These are phyloP conservation scores for Sebastes reedi DNA, from an alignment of 2,797 vertebrate species.

Conservation along the genomic window DNA sequence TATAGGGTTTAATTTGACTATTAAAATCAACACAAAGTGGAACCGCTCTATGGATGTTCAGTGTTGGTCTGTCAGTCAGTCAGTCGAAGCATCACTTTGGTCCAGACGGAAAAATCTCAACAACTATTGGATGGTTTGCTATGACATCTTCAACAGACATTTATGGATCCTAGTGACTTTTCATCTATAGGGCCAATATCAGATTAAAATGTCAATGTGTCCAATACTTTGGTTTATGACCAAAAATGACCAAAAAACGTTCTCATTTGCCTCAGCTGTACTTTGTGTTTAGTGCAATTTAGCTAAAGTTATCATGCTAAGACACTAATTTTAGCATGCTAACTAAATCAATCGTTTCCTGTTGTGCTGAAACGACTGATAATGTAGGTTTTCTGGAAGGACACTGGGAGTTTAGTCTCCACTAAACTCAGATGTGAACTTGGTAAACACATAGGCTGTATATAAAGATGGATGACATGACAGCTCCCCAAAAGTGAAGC, in stretches of 20 bases:
- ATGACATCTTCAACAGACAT: not conserved
- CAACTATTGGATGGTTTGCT: not conserved
- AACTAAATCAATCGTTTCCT: too few relatives aligned
- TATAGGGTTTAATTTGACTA: not conserved
- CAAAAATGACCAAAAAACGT: not conserved
- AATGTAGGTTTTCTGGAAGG: too few relatives aligned
- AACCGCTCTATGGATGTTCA: not conserved
- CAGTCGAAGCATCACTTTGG: not conserved
- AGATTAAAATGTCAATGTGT: not conserved
- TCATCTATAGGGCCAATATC: not conserved
- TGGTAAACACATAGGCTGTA: too few relatives aligned
- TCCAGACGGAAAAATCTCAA: not conserved
- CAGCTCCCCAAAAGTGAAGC: too few relatives aligned
- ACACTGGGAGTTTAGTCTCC: too few relatives aligned
- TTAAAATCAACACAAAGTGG: too few relatives aligned
- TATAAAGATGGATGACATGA: too few relatives aligned
- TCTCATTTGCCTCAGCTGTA: too few relatives aligned
- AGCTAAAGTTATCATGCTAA: too few relatives aligned
- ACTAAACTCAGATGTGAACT: too few relatives aligned
- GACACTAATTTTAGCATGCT: not conserved
- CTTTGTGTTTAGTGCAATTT: too few relatives aligned
- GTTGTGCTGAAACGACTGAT: too few relatives aligned
- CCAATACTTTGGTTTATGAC: not conserved
- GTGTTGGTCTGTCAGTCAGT: not conserved
- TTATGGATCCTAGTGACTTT: not conserved